Evolutionary conservation across 1,140 invertebrate genomes (phyloP).

Genomic region (Amyelois transitella): DNA sequence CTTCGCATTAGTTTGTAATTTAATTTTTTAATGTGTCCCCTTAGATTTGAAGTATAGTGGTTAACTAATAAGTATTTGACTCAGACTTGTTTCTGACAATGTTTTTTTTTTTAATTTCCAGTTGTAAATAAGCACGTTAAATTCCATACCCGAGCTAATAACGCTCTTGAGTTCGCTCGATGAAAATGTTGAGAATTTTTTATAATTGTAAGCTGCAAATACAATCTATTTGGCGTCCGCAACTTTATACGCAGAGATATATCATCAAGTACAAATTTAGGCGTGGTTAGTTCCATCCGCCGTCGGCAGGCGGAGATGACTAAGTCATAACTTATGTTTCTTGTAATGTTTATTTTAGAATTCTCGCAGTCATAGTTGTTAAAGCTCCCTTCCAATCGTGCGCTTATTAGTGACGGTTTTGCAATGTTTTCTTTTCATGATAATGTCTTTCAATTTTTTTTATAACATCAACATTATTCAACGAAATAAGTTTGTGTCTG

Average conservation of each 20-base stretch:
- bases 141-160: conserved; percentile 24
- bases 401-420: no score
- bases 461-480: no score
- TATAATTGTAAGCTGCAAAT: conserved; percentile 28
- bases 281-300: conserved; percentile 40
- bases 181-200: background rate
- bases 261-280: conserved; percentile 64
- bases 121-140: conserved; percentile 38
- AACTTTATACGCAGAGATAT: conserved; percentile 32
- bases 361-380: conserved; percentile 1
- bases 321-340: conserved; percentile 32
- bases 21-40: conserved; percentile 50
- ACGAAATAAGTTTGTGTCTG: no score
- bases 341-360: conserved; percentile 17
- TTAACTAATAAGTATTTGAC: conserved; percentile 28
- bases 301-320: conserved; percentile 21
- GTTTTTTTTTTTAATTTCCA: conserved; percentile 28
- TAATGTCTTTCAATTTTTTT: no score
- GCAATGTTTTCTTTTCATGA: no score
- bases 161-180: conserved; percentile 7
- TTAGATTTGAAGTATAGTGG: conserved; percentile 17
- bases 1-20: conserved; percentile 65
- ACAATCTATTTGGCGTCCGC: conserved; percentile 50
- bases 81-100: conserved; percentile 22
- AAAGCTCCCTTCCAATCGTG: no score